phyloP scores from a whole-genome alignment of 2,113 vertebrate genomes.

The Tetrax tetrax region DNA sequence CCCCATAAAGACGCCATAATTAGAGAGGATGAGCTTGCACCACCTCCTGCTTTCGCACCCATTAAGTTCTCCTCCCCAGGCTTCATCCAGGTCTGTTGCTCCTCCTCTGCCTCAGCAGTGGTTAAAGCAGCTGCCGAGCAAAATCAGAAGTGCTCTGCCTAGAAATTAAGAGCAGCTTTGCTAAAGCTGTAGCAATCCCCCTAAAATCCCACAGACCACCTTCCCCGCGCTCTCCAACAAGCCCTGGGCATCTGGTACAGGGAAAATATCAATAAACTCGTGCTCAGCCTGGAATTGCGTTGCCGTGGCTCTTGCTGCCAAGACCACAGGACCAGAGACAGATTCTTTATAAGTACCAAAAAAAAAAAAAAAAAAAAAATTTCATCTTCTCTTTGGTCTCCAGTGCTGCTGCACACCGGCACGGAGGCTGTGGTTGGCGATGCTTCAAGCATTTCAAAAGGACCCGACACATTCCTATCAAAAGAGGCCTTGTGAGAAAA shows the following conservation, averaged over 20 bases:
- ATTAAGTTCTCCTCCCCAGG: neutral
- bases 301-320: neutral
- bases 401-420: rapidly evolving
- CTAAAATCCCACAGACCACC: neutral
- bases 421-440: rapidly evolving
- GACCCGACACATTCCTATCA: neutral
- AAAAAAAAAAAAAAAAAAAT: neutral
- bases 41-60: neutral
- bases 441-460: neutral
- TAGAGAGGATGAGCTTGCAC: neutral
- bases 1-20: rapidly evolving
- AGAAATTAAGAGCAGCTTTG: neutral
- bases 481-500: neutral
- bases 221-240: neutral
- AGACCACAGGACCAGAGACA: neutral
- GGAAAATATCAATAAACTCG: neutral
- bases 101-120: neutral
- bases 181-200: neutral
- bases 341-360: neutral
- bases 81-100: neutral
- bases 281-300: too few species aligned
- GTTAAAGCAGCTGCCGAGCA: neutral
- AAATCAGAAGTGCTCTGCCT: neutral
- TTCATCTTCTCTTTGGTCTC: neutral
- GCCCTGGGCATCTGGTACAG: neutral